These are phyloP conservation scores for Idaea biselata DNA, from an alignment of 2,888 invertebrate genomes.

Conservation along the genomic window DNA sequence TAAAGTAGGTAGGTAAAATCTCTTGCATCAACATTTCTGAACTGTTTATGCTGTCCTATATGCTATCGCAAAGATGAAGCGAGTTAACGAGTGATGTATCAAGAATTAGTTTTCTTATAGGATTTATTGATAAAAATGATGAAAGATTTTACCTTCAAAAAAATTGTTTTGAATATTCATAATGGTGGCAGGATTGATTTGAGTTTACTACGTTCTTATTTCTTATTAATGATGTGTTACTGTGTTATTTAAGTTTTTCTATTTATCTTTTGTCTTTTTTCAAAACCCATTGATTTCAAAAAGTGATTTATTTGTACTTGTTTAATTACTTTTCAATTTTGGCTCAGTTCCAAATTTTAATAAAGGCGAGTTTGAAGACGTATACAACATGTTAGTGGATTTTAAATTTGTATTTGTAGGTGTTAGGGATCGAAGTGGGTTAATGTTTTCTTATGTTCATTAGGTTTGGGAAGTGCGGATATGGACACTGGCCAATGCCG, in stretches of 20 bases:
- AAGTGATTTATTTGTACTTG: conserved; percentile 34
- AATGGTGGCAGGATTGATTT: neutral
- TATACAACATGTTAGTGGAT: conserved; percentile 21
- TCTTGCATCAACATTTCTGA: conserved; percentile 19
- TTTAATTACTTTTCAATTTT: conserved; percentile 44
- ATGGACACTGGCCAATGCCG: neutral
- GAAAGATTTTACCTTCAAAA: neutral
- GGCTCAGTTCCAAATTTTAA: conserved; percentile 41
- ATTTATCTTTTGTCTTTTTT: neutral
- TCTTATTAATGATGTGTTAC: neutral
- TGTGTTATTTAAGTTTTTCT: neutral
- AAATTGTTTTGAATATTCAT: neutral
- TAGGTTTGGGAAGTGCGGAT: neutral
- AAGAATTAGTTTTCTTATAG: conserved; percentile 9
- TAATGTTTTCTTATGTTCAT: neutral
- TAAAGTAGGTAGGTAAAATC: conserved; percentile 35
- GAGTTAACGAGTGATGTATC: conserved; percentile 16
- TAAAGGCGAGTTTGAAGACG: conserved; percentile 30
- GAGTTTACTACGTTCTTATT: neutral
- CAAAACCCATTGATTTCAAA: neutral
- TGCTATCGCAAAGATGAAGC: conserved; percentile 28
- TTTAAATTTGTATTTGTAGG: conserved; percentile 17
- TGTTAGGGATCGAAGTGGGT: conserved; percentile 13
- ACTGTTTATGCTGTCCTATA: conserved; percentile 46
- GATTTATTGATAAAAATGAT: neutral